Conservation (phyloP, 2,888 invertebrate species). For the Notodonta ziczac region DNA sequence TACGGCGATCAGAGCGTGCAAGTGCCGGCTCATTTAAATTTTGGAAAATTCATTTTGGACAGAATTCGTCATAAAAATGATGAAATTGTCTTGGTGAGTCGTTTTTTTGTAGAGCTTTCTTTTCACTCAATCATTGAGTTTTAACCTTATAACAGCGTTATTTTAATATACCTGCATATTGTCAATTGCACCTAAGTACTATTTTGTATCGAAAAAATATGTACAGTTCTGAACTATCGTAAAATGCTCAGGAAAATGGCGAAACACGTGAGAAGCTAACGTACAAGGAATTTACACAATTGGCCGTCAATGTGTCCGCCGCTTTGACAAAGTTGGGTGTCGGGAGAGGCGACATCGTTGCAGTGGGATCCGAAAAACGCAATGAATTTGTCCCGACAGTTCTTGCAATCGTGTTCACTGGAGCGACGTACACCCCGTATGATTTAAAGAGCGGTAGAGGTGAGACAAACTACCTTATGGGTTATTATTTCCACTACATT, state of each 20-base stretch:
- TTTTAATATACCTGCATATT: background rate
- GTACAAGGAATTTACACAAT: constrained; percentile 79
- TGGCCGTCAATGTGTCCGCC: constrained; percentile 79
- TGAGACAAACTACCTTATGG: constrained; percentile 39
- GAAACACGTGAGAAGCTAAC: constrained; percentile 80
- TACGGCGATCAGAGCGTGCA: constrained; percentile 55
- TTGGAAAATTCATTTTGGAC: constrained; percentile 66
- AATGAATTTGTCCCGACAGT: constrained; percentile 80
- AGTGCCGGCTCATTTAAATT: constrained; percentile 68
- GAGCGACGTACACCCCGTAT: constrained; percentile 63
- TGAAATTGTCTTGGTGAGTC: constrained; percentile 62
- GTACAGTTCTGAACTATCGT: constrained; percentile 4
- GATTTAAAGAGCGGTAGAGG: constrained; percentile 60
- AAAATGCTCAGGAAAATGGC: constrained; percentile 75
- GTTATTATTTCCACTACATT: constrained; percentile 20
- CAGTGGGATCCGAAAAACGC: constrained; percentile 85
- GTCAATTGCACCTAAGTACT: background rate
- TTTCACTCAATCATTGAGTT: background rate
- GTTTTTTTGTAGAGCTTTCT: background rate
- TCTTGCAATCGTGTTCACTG: constrained; percentile 77
- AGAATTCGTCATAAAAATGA: constrained; percentile 43
- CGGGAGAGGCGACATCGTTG: constrained; percentile 79
- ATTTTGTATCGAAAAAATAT: too few relatives aligned
- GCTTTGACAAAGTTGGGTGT: constrained; percentile 78
- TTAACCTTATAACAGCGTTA: background rate